A percentile compares a stretch with the other conserved stretches of the same genome.
Evolutionary conservation across 1,140 invertebrate species (phyloP).

Genomic region (Neuroterus valhalla): DNA sequence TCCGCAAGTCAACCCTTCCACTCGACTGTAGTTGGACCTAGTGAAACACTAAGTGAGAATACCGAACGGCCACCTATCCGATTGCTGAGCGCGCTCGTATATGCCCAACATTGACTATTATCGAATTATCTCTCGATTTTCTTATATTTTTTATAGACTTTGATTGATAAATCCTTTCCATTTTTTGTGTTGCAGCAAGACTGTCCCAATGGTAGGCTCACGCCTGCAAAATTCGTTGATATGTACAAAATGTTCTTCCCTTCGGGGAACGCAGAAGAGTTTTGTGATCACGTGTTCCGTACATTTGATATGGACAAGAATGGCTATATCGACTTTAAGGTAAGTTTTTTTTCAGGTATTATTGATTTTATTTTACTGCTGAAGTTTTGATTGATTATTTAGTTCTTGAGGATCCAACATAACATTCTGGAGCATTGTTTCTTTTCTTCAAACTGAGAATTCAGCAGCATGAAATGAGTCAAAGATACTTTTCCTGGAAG

Average conservation of each 20-base stretch:
- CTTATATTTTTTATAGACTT: neutral
- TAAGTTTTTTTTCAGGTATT: slow-evolving; percentile 72
- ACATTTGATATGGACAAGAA: slow-evolving; percentile 99
- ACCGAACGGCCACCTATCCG: no score
- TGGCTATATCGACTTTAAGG: slow-evolving; percentile 98
- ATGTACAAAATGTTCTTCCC: slow-evolving; percentile 99
- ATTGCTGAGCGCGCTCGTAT: no score
- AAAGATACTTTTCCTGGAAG: no score
- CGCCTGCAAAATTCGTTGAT: slow-evolving; percentile 98
- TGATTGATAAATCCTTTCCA: slow-evolving; percentile 32
- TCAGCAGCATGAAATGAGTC: no score
- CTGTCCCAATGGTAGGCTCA: slow-evolving; percentile 97
- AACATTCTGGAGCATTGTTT: no score
- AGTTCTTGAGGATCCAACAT: neutral
- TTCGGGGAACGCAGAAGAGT: slow-evolving; percentile 97
- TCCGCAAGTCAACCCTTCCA: no score
- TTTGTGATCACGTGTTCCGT: slow-evolving; percentile 99
- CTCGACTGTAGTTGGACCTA: no score
- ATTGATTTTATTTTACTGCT: slow-evolving; percentile 21
- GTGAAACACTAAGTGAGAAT: no score
- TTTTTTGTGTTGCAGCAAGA: slow-evolving; percentile 91
- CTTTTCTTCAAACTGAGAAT: no score
- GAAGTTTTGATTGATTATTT: slow-evolving; percentile 21
- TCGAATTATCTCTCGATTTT: no score
- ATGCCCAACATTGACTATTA: no score